These are phyloP conservation scores for Charanyca ferruginea DNA, from an alignment of 2,888 invertebrate species.

Conservation along the genomic window DNA sequence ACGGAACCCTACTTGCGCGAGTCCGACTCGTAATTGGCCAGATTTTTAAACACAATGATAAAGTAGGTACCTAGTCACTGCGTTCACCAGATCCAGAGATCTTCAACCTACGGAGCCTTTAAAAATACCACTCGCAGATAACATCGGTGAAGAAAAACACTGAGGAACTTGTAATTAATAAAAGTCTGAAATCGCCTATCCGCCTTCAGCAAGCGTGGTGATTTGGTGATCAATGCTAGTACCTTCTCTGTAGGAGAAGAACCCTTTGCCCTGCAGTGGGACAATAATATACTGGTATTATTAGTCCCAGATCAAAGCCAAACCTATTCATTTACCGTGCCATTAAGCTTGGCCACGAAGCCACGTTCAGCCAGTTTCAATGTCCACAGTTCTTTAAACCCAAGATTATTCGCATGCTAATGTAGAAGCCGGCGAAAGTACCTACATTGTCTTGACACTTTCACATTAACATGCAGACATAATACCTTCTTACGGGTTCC, in stretches of 20 bases:
- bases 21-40: no score
- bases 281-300: no score
- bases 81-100: background rate
- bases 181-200: no score
- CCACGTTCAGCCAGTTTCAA: slow-evolving; percentile 40
- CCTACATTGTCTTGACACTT: slow-evolving; percentile 80
- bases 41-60: no score
- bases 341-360: slow-evolving; percentile 32
- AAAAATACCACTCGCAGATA: no score
- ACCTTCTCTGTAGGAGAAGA: no score
- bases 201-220: no score
- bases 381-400: slow-evolving; percentile 53
- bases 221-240: no score
- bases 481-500: slow-evolving; percentile 70
- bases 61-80: background rate
- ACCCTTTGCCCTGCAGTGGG: no score
- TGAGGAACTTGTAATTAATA: no score
- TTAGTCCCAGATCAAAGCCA: background rate
- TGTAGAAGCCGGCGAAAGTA: slow-evolving; percentile 76
- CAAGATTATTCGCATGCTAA: slow-evolving; percentile 76
- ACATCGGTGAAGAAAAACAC: no score
- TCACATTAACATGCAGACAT: slow-evolving; percentile 79
- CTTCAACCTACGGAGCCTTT: slow-evolving; percentile 10
- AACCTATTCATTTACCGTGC: slow-evolving; percentile 19
- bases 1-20: no score